phyloP scores from a whole-genome alignment of 2,113 vertebrate species.

The Morphnarchus princeps region DNA sequence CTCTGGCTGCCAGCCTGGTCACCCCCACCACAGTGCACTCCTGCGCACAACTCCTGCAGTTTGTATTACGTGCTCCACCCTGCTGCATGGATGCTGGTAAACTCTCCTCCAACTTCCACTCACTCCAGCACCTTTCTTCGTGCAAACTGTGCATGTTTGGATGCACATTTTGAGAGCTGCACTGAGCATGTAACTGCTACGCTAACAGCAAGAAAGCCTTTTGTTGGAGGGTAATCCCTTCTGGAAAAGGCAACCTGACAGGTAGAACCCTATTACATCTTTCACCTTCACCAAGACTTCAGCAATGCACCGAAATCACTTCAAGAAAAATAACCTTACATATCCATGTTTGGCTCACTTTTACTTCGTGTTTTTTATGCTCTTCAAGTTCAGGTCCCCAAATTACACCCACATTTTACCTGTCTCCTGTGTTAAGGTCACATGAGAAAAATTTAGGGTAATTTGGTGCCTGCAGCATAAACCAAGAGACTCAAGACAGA shows the following conservation, averaged over 20 bases:
- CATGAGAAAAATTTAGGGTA: background rate
- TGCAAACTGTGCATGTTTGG: background rate
- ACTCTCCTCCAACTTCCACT: background rate
- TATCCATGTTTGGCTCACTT: background rate
- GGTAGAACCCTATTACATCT: background rate
- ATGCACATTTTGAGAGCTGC: background rate
- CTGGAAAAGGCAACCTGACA: background rate
- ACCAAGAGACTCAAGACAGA: background rate
- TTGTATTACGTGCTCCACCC: rapidly evolving
- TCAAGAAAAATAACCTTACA: background rate
- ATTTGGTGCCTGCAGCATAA: background rate
- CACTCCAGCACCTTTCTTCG: background rate
- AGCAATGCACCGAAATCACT: background rate
- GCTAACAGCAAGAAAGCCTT: background rate
- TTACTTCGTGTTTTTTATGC: background rate
- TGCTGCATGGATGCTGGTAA: background rate
- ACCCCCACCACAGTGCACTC: rapidly evolving
- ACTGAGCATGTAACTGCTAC: background rate
- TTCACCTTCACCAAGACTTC: background rate
- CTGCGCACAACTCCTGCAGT: background rate
- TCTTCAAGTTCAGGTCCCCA: background rate
- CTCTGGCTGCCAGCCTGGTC: rapidly evolving
- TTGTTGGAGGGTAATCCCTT: background rate
- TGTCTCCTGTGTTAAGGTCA: background rate
- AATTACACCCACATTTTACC: background rate